phyloP scores from a whole-genome alignment of 1,140 invertebrate species.

The Drosophila trapezifrons region DNA sequence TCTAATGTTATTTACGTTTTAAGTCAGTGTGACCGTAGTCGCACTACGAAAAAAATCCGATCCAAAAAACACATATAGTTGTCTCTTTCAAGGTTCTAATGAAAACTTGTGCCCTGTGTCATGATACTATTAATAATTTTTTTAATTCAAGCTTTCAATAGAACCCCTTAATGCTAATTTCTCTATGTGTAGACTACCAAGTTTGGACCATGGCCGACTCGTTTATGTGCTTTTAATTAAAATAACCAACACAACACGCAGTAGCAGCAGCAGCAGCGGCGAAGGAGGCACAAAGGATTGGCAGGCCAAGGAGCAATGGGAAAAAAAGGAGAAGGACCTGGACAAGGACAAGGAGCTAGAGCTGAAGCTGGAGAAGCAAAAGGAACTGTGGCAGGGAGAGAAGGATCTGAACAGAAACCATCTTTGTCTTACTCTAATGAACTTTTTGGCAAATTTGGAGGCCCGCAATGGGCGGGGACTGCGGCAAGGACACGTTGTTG shows the following conservation, averaged over 20 bases:
- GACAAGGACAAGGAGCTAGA: background rate
- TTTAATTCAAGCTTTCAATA: too few species aligned
- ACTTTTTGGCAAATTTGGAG: slow-evolving; percentile 67
- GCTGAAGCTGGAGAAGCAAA: background rate
- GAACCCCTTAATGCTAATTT: background rate
- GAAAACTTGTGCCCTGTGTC: too few species aligned
- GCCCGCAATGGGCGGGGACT: slow-evolving; percentile 32
- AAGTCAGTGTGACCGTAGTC: too few species aligned
- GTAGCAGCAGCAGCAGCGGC: background rate
- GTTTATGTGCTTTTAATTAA: slow-evolving; percentile 69
- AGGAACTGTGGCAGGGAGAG: background rate
- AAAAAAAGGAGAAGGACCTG: background rate
- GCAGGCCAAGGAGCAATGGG: slow-evolving; percentile 9
- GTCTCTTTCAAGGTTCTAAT: too few species aligned
- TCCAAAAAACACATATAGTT: too few species aligned
- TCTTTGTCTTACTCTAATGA: slow-evolving; percentile 60
- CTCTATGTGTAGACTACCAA: background rate
- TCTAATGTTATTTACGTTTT: too few species aligned
- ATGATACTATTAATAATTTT: too few species aligned
- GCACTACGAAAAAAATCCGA: too few species aligned
- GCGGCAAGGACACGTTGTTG: slow-evolving; percentile 34
- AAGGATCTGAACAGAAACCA: slow-evolving; percentile 15
- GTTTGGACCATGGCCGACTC: slow-evolving; percentile 43
- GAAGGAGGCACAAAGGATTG: slow-evolving; percentile 35
- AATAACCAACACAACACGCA: slow-evolving; percentile 61